Percentiles rank a stretch among this genome's conserved stretches.
Evolutionary conservation across 1,140 invertebrate species (phyloP).

Genomic region (Pseudomyrmex cubaensis): DNA sequence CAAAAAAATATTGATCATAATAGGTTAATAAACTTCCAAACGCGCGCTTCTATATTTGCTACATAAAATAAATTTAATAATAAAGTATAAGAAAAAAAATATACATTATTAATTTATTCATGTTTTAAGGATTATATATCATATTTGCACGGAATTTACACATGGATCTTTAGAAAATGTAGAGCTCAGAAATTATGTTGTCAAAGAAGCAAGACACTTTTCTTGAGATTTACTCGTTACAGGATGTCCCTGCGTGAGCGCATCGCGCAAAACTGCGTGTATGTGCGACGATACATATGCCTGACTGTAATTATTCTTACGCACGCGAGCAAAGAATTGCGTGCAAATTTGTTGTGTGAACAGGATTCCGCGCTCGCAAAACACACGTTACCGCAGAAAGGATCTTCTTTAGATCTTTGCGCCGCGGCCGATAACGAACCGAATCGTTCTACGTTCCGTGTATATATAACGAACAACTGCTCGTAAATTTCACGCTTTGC

Average conservation of each 20-base stretch:
- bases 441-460: conserved; percentile 29
- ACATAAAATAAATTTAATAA: no score
- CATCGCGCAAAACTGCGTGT: conserved; percentile 27
- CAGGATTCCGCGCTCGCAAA: conserved; percentile 35
- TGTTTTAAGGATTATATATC: not conserved
- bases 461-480: conserved; percentile 26
- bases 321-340: conserved; percentile 60
- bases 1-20: no score
- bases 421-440: conserved; percentile 37
- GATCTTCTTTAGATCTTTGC: conserved; percentile 33
- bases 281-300: not conserved
- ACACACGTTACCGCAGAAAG: conserved; percentile 45
- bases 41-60: no score
- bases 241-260: not conserved
- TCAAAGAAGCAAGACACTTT: conserved; percentile 4
- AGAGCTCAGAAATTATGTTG: not conserved
- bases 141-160: not conserved
- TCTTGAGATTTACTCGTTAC: conserved; percentile 2
- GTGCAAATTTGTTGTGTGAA: conserved; percentile 62
- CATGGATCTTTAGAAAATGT: not conserved
- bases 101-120: no score
- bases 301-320: conserved; percentile 56
- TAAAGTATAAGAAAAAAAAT: no score
- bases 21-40: no score
- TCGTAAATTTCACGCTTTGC: conserved; percentile 44